Evolutionary conservation across 2,888 invertebrate genomes (phyloP).

Genomic region (Pheosia tremula): DNA sequence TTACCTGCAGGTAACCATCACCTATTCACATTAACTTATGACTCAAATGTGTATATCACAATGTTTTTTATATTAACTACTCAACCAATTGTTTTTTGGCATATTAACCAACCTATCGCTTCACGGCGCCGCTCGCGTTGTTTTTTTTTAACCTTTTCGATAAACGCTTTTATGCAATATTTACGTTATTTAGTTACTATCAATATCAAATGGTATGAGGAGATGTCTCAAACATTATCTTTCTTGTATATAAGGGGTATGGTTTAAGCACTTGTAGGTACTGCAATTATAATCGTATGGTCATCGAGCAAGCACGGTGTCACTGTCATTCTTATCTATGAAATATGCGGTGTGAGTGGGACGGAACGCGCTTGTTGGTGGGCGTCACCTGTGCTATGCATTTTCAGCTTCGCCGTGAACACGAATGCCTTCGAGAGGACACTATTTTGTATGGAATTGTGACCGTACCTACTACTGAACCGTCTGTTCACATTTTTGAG

Average conservation of each 20-base stretch:
- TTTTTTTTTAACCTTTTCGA: not conserved
- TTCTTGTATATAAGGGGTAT: too few relatives aligned
- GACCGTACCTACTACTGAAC: conserved; percentile 1
- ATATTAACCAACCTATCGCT: not conserved
- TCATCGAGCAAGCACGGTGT: too few relatives aligned
- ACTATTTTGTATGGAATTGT: conserved; percentile 11
- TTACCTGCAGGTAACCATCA: conserved; percentile 1
- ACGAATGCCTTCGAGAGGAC: not conserved
- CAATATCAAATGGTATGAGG: not conserved
- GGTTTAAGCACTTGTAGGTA: too few relatives aligned
- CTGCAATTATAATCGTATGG: too few relatives aligned
- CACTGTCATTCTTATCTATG: too few relatives aligned
- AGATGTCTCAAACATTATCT: too few relatives aligned
- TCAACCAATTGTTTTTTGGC: not conserved
- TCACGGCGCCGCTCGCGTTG: not conserved
- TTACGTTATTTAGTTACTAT: not conserved
- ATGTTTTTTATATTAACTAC: not conserved
- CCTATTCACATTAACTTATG: not conserved
- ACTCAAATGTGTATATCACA: not conserved
- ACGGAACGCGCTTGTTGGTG: too few relatives aligned
- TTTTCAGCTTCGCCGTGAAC: not conserved
- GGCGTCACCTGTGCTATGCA: not conserved
- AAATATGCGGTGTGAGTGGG: too few relatives aligned
- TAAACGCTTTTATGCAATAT: not conserved
- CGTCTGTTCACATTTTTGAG: conserved; percentile 4